These are phyloP conservation scores for Zeugodacus cucurbitae DNA, from an alignment of 1,140 invertebrate species.

Conservation along the genomic window DNA sequence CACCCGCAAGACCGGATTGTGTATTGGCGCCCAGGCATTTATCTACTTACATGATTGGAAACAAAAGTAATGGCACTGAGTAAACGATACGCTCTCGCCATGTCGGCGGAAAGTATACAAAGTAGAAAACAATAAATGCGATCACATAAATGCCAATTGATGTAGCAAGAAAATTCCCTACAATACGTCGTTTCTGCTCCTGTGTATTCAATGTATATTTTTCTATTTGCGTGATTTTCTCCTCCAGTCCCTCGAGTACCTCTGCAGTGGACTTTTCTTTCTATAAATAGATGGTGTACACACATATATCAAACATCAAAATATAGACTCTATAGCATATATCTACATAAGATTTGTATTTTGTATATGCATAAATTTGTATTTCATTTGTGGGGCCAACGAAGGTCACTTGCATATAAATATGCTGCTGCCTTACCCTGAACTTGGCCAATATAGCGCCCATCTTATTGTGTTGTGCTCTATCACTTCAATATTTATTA, in stretches of 20 bases:
- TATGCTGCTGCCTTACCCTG: constrained; percentile 45
- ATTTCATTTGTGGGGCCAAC: constrained; percentile 17
- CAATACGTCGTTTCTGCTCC: constrained; percentile 80
- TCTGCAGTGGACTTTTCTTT: constrained; percentile 83
- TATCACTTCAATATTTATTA: neutral
- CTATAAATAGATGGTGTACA: constrained; percentile 69
- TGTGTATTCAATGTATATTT: constrained; percentile 82
- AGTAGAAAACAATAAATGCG: constrained; percentile 80
- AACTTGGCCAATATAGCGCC: constrained; percentile 48
- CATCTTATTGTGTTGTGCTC: constrained; percentile 43
- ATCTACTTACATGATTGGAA: constrained; percentile 82
- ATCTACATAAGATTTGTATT: neutral
- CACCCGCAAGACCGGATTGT: neutral
- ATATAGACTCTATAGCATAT: neutral
- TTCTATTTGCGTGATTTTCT: constrained; percentile 84
- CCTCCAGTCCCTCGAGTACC: constrained; percentile 80
- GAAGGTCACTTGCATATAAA: constrained; percentile 21
- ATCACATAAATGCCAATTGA: constrained; percentile 84
- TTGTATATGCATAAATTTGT: constrained; percentile 8
- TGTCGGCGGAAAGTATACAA: constrained; percentile 78
- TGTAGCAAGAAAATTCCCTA: constrained; percentile 82
- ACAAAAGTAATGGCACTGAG: constrained; percentile 77
- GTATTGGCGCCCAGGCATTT: neutral
- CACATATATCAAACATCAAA: neutral
- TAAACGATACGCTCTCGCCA: constrained; percentile 77